Evolutionary conservation across 2,888 invertebrate genomes (phyloP).

Genomic region (Nomada goodeniana): DNA sequence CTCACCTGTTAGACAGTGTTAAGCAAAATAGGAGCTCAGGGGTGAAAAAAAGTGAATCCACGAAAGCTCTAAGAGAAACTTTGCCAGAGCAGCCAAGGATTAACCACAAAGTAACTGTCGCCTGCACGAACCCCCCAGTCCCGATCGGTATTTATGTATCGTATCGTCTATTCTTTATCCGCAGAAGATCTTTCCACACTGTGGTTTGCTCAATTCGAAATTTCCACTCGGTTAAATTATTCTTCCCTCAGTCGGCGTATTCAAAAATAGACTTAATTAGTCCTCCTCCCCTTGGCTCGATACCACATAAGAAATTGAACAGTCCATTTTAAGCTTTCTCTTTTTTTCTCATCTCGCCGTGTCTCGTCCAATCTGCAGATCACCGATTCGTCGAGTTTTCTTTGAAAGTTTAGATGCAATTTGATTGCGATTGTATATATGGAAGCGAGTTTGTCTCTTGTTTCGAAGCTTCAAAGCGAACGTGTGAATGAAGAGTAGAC

Average conservation of each 20-base stretch:
- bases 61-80: slow-evolving; percentile 41
- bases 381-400: slow-evolving; percentile 19
- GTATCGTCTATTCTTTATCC: not conserved
- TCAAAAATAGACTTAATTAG: not conserved
- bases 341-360: not conserved
- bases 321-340: not conserved
- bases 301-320: slow-evolving; percentile 28
- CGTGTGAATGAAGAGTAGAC: not conserved
- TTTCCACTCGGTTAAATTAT: slow-evolving; percentile 39
- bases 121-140: slow-evolving; percentile 25
- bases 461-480: slow-evolving; percentile 10
- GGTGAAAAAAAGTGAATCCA: not conserved
- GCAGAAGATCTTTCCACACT: not conserved
- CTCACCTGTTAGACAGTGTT: not conserved
- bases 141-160: slow-evolving; percentile 47
- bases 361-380: slow-evolving; percentile 5
- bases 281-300: not conserved
- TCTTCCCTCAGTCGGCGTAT: slow-evolving; percentile 12
- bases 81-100: slow-evolving; percentile 29
- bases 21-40: not conserved
- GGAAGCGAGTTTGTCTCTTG: not conserved
- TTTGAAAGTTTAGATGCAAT: slow-evolving; percentile 11
- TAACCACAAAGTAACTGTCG: slow-evolving; percentile 50
- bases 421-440: slow-evolving; percentile 4
- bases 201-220: slow-evolving; percentile 23